Evolutionary conservation across 2,113 vertebrate species (phyloP).

Genomic region (Thunnus thynnus): DNA sequence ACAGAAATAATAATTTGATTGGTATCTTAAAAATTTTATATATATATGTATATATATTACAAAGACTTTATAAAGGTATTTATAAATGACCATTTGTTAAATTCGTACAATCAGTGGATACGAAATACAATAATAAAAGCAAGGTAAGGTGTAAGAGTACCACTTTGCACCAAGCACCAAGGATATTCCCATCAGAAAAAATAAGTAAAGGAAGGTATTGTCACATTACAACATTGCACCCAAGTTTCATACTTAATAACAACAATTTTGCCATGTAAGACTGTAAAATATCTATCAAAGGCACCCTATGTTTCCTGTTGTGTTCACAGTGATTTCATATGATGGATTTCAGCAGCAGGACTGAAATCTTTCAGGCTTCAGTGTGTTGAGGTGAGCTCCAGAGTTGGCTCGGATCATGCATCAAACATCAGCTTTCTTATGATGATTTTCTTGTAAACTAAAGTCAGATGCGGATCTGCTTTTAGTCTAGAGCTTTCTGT

Average conservation of each 20-base stretch:
- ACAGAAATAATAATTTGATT: conserved; percentile 4
- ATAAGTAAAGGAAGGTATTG: neutral
- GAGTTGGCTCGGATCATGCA: conserved; percentile 11
- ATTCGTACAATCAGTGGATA: conserved; percentile 26
- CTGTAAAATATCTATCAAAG: conserved; percentile 61
- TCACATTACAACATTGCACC: conserved; percentile 53
- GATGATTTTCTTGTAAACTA: neutral
- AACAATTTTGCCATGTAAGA: conserved; percentile 55
- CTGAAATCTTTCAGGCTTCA: conserved; percentile 28
- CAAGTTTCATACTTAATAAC: conserved; percentile 35
- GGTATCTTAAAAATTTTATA: conserved; percentile 33
- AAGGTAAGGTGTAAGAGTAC: neutral
- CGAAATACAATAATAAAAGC: conserved; percentile 26
- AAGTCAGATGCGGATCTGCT: conserved; percentile 10
- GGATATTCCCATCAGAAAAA: conserved; percentile 26
- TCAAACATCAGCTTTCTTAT: conserved; percentile 1
- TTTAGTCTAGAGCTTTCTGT: neutral
- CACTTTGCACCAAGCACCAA: conserved; percentile 40
- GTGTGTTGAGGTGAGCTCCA: conserved; percentile 15
- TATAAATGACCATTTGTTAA: conserved; percentile 35
- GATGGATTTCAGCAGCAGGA: conserved; percentile 22
- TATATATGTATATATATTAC: conserved; percentile 37
- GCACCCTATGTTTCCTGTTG: conserved; percentile 48
- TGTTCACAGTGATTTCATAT: conserved; percentile 60
- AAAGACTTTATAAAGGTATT: conserved; percentile 57